Conservation (phyloP, 2,888 invertebrate genomes). For the Pasiphila rectangulata region DNA sequence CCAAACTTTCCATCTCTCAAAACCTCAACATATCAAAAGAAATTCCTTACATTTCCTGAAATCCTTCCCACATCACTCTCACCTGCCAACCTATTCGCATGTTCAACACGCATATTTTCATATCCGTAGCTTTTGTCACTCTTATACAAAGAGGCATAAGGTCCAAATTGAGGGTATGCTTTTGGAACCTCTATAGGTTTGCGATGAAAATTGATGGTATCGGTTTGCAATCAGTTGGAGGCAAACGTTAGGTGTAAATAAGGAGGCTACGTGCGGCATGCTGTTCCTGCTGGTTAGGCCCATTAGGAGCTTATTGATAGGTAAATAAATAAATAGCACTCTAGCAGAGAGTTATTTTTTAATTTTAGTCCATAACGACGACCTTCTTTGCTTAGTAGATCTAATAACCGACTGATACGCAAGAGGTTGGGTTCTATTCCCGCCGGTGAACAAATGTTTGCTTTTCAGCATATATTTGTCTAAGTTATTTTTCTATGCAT, state of each 20-base stretch:
- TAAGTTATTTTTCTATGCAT: too few relatives aligned
- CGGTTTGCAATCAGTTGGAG: conserved; percentile 40
- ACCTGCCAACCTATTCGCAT: conserved; percentile 48
- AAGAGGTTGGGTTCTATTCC: too few relatives aligned
- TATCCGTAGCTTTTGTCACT: conserved; percentile 43
- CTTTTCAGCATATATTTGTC: too few relatives aligned
- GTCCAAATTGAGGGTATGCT: conserved; percentile 12
- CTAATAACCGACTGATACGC: too few relatives aligned
- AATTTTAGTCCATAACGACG: too few relatives aligned
- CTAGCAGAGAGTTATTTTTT: too few relatives aligned
- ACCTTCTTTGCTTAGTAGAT: too few relatives aligned
- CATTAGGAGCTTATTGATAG: background rate
- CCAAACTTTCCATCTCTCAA: background rate
- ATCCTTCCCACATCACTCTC: conserved; percentile 33
- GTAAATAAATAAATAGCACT: too few relatives aligned
- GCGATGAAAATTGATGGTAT: conserved; percentile 42
- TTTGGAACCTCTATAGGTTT: background rate
- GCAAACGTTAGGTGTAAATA: conserved; percentile 32
- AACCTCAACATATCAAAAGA: background rate
- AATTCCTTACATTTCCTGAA: conserved; percentile 5
- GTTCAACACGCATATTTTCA: conserved; percentile 58
- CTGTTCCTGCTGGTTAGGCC: background rate
- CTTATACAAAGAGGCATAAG: rapidly evolving
- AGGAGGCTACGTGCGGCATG: conserved; percentile 4
- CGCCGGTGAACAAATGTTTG: too few relatives aligned